Evolutionary conservation across 2,113 vertebrate genomes (phyloP).

Genomic region (Laticauda colubrina): DNA sequence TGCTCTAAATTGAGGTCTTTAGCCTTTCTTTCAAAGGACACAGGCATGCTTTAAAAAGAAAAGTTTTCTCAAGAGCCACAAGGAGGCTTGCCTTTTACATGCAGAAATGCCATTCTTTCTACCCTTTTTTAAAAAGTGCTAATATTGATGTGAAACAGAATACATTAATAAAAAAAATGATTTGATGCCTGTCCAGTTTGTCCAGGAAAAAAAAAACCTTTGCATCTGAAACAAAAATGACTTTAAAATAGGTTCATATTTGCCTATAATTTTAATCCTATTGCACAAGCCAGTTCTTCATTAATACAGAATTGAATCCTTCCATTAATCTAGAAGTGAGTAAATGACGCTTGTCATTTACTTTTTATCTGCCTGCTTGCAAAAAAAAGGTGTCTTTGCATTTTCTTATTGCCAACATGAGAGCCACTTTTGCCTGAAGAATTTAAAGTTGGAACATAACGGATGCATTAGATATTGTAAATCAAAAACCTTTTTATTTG

Average conservation of each 20-base stretch:
- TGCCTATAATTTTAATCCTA: not conserved
- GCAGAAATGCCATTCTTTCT: not conserved
- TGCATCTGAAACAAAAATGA: not conserved
- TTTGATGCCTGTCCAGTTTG: not conserved
- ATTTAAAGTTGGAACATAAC: not conserved
- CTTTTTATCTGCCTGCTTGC: not conserved
- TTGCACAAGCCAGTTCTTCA: not conserved
- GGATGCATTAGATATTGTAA: not conserved
- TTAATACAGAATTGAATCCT: not conserved
- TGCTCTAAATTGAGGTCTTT: constrained; percentile 17
- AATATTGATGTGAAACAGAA: constrained; percentile 4
- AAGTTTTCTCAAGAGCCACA: not conserved
- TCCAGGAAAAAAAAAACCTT: not conserved
- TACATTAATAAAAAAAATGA: constrained; percentile 5
- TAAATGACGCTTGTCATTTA: not conserved
- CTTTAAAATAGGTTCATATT: no score
- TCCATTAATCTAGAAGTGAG: not conserved
- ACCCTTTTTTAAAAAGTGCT: not conserved
- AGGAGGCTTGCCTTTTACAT: not conserved
- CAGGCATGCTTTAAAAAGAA: not conserved
- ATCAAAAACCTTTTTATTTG: not conserved
- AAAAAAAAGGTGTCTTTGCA: not conserved
- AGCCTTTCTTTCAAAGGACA: constrained; percentile 14
- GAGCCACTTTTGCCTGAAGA: not conserved
- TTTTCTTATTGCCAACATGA: not conserved